Base-by-base conservation (phyloP, 2,113 vertebrate species). In the Tyrannus savana region DNA sequence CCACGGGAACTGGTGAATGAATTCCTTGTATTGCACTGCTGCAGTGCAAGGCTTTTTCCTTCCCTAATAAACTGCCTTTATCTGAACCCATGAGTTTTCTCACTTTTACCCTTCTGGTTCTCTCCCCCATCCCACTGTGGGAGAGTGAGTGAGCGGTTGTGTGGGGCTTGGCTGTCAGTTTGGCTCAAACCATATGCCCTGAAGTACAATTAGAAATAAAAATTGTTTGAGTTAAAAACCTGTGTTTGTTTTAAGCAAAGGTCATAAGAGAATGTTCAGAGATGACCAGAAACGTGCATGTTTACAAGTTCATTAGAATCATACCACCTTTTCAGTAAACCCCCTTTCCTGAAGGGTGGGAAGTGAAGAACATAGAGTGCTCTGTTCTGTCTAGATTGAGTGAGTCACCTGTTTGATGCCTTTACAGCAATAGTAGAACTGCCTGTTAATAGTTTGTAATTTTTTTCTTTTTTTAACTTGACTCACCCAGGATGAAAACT, bases 1-100 rank as follows among this genome's bases (percentile, higher is more conserved):
- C 63, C 28, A 5, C 2, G 3, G 47, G 1, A n/a, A 39, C 23
- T 5, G 3, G 46, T 2, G n/a, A 41, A n/a, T 18, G 2, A 30
- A 46, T 25, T 22, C n/a, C 55, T 64, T 46, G 13, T 11, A 9
- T 63, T 73, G 3, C 10, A 23, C 44, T 46, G 23, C 31, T 46
- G 28, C 2, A 1, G 3, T 13, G 19, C 2, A 35, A 41, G 21
- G 27, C 31, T 19, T 55, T 7, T 62, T 3, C 47, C 19, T 68
- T 55, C 21, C 25, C 14, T 69, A 1, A 31, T 19, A 49, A 49
- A 27, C 11, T 49, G 23, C 15, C 41, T 55, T 62, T 15, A 4
- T 47, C 47, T 62, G 41, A 55, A 18, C 9, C 10, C 8, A 2
- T 63, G 56, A 24, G 12, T 35, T 69, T 55, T 63, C 11, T 83